Evolutionary conservation across 2,888 invertebrate genomes (phyloP), one percentile per base, ranked within the genome.

Genomic region (Trissoscelio sp.): DNA sequence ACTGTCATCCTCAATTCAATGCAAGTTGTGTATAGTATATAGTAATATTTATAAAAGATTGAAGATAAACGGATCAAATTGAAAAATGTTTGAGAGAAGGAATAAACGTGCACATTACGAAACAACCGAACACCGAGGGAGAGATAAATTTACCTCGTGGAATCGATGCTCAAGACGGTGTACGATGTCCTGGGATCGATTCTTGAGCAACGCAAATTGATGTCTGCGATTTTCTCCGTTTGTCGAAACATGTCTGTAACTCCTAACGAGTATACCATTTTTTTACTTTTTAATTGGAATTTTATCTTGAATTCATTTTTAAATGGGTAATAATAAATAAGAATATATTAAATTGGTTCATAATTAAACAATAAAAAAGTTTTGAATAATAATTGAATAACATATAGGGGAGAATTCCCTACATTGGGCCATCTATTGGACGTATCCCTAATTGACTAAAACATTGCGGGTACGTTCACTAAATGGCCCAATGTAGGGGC

Each of bases 131-230:
- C 66, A 66, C 39, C 78, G 64, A 51, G 81, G 75, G 12, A 44
- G 12, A 44, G 16, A 67, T 44, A 12, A 57, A 46, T 58, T 79
- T 90, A 90, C 90, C 90, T 90, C 90, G 67, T 88, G 88, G 14
- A 90, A 79, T 57, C 88, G 88, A 72, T 90, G 89, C 78, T 90
- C 90, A 57, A 88, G 84, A 55, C 87, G 87, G 2, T 83, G 83
- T 66, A 82, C 83, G 69, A 83, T 83, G 79, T 81, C 81, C 73
- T 81, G 83, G 57, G 81, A 81, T 78, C 79, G 73, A 42, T 77
- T 79, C 74, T 77, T 81, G 74, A 83, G 79, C 77, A 83, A 79
- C 28, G 83, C 73, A 28, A 83, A 81, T 46, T 82, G 85, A 81
- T 87, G 86, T 78, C 87, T 86, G 46, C 88, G 86, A 79, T 84